Evolutionary conservation across 2,888 invertebrate genomes (phyloP), one percentile per base, ranked within the genome.

Genomic region (Volucella inflata): DNA sequence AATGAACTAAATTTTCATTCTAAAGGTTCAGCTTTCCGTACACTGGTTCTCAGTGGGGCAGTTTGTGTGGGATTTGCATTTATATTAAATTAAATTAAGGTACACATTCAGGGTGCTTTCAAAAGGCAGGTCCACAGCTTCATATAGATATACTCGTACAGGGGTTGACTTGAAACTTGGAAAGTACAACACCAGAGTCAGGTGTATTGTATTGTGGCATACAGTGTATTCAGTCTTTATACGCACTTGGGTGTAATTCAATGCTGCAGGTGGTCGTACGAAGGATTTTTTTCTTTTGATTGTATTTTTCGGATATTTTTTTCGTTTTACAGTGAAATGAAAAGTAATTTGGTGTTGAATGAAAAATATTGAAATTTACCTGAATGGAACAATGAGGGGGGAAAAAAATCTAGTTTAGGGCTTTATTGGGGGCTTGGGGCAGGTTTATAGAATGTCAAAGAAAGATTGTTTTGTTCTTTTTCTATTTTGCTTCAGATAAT

Each of bases 41-140:
- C n/a, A 50, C 46, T 11, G 57, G n/a, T 51, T 64, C 68, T 62
- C 51, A 14, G 55, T 53, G 64, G 75, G 80, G 57, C 51, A 42
- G 64, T 70, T 75, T 44, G 40, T 70, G 62, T 50, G 48, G 70
- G 68, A 80, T 80, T 80, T 75, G 80, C 80, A 80, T 80, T 81
- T 81, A 81, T 81, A 80, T 80, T 80, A 80, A 80, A 80, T 80
- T 80, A 80, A 80, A 80, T 80, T 70, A 80, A 68, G 62, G 53
- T 48, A 40, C 16, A 42, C 76, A 48, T 77, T 17, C 53, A 12
- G 14, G 59, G 57, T 21, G 21, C 21, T 17, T 14, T n/a, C n/a
- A 21, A 17, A 57, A 9, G 59, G 9, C 48, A 42, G 14, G 4
- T 12, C 12, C 44, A 42, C 38, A 36, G 36, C 42, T 10, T 16